Conservation (phyloP, 2,113 vertebrate species). For the Willisornis vidua region DNA sequence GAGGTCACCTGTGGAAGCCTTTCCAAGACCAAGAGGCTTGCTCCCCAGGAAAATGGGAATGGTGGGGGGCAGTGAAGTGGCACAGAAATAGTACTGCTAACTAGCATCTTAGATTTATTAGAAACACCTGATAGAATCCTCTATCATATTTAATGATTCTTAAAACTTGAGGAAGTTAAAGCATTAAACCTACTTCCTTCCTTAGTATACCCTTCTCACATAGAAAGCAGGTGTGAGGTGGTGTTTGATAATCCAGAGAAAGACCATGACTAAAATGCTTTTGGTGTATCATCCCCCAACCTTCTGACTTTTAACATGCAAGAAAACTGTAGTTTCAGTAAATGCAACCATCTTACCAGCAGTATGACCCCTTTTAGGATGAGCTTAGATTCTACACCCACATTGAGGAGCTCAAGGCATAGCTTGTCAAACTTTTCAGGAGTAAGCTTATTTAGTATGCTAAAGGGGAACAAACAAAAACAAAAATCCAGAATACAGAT, state of each 20-base stretch:
- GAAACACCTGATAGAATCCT: accelerated
- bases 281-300: neutral
- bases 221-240: accelerated
- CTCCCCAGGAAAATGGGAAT: neutral
- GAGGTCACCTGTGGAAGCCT: neutral
- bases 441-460: slow-evolving; percentile 99
- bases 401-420: slow-evolving; percentile 99
- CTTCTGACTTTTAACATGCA: neutral
- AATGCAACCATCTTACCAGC: slow-evolving; percentile 84
- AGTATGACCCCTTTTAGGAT: slow-evolving; percentile 99
- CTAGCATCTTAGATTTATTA: neutral
- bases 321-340: neutral
- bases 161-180: accelerated
- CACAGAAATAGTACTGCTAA: accelerated
- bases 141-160: accelerated
- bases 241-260: neutral
- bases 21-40: neutral
- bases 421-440: slow-evolving; percentile 99
- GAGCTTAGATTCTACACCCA: slow-evolving; percentile 99
- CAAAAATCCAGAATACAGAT: neutral
- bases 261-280: too few species aligned
- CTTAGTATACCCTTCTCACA: neutral
- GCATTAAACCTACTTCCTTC: neutral
- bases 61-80: accelerated
- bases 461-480: slow-evolving; percentile 31